These are phyloP conservation scores for Fregetta grallaria DNA, from an alignment of 2,113 vertebrate genomes.

Conservation along the genomic window DNA sequence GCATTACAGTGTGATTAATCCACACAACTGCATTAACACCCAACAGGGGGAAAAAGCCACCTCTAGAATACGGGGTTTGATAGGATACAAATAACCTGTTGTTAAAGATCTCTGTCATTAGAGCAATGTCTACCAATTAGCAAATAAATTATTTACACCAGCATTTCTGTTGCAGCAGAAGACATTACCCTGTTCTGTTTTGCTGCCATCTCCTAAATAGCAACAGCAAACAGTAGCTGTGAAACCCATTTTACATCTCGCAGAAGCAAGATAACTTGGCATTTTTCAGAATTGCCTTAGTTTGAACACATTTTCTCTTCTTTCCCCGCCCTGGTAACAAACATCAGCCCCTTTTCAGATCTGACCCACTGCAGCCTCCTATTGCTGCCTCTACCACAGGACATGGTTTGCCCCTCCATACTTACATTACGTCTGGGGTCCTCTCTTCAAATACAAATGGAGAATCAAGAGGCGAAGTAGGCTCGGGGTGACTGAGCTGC, in stretches of 20 bases:
- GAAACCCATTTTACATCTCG: background rate
- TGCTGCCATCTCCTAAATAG: background rate
- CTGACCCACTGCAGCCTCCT: background rate
- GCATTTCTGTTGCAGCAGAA: background rate
- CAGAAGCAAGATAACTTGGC: background rate
- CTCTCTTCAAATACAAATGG: slow-evolving; percentile 2
- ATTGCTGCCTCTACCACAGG: background rate
- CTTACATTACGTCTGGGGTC: slow-evolving; percentile 46
- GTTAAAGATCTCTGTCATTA: background rate
- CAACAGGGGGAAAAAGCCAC: background rate
- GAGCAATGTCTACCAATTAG: background rate
- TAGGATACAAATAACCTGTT: background rate
- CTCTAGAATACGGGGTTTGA: background rate
- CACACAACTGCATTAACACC: background rate
- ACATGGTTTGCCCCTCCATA: slow-evolving; percentile 24
- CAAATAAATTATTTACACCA: background rate
- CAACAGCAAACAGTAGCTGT: slow-evolving; percentile 2
- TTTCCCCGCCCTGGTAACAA: background rate
- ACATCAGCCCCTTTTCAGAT: background rate
- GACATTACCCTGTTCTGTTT: background rate
- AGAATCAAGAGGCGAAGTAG: background rate
- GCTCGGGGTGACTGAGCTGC: background rate
- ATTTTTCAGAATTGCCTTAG: background rate
- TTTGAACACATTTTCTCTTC: background rate
- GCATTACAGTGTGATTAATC: background rate